Evolutionary conservation across 2,113 vertebrate species (phyloP).

Genomic region (Dermatemys mawii): DNA sequence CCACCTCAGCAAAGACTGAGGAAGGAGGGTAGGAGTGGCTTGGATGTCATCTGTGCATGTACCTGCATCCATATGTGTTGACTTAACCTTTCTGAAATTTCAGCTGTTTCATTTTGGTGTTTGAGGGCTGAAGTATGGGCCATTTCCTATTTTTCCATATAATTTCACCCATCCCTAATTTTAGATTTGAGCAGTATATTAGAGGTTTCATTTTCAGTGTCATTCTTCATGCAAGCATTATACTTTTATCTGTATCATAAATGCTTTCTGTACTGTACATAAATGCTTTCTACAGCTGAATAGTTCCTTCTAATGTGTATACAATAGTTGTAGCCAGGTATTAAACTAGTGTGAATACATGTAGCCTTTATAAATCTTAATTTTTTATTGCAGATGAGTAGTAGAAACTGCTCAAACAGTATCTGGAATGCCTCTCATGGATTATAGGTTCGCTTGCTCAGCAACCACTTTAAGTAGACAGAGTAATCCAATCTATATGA

Average conservation of each 20-base stretch:
- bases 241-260: constrained; percentile 72
- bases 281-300: constrained; percentile 70
- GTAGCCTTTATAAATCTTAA: constrained; percentile 67
- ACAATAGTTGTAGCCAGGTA: constrained; percentile 69
- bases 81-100: constrained; percentile 40
- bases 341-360: constrained; percentile 73
- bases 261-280: constrained; percentile 72
- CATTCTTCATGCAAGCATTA: constrained; percentile 67
- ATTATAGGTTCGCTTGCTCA: constrained; percentile 52
- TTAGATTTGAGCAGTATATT: constrained; percentile 66
- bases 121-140: constrained; percentile 32
- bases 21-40: not conserved
- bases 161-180: constrained; percentile 63
- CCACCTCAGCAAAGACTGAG: not conserved
- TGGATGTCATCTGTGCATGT: not conserved
- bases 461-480: constrained; percentile 65
- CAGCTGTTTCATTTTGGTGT: constrained; percentile 46
- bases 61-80: not conserved
- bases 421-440: constrained; percentile 55
- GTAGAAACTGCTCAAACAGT: constrained; percentile 47
- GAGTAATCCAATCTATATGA: constrained; percentile 60
- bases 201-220: constrained; percentile 60
- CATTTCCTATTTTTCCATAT: constrained; percentile 66
- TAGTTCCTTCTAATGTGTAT: constrained; percentile 70
- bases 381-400: constrained; percentile 60